Evolutionary conservation across 2,888 invertebrate species (phyloP), one percentile per base, ranked within the genome.

Genomic region (Branchellion lobata): DNA sequence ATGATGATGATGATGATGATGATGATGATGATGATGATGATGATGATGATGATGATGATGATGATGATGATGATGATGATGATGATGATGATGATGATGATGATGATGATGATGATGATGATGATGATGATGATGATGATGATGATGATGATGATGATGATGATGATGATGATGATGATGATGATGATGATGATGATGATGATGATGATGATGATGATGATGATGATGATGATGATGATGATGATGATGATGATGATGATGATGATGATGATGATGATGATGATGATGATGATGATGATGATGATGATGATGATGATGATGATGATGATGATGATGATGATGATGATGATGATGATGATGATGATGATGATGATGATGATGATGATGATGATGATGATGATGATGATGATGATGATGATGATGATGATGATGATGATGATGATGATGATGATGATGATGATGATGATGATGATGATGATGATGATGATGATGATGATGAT

Each of bases 21-120:
- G 21, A 68, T 68, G 21, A 24, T 11, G 68, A 3, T 68, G 1
- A 68, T 68, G 27, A 24, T 11, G 21, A 24, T 68, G 68, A 68
- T 68, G n/a, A 68, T 68, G 1, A 68, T 68, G 27, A 24, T 11
- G 21, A 24, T 68, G 68, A 68, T 68, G n/a, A 68, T 68, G 21
- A 24, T 11, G 68, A 3, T 68, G 1, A 68, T 68, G 27, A 24
- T 11, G 21, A 24, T 68, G 68, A 68, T 68, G n/a, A 68, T 68
- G 21, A 68, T 68, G 21, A 68, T 68, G 21, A 24, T 11, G 68
- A 3, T 68, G 1, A 68, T 68, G 27, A 24, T 11, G 21, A 24
- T 68, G 68, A 68, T 68, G n/a, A 68, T 68, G 40, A 33, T 40
- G 73, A 72, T 72, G 27, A 68, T n/a, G 21, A 68, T 68, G 21